Evolutionary conservation across 2,888 invertebrate species (phyloP), one percentile per base, ranked within the genome.

Genomic region (Stenichneumon culpator): DNA sequence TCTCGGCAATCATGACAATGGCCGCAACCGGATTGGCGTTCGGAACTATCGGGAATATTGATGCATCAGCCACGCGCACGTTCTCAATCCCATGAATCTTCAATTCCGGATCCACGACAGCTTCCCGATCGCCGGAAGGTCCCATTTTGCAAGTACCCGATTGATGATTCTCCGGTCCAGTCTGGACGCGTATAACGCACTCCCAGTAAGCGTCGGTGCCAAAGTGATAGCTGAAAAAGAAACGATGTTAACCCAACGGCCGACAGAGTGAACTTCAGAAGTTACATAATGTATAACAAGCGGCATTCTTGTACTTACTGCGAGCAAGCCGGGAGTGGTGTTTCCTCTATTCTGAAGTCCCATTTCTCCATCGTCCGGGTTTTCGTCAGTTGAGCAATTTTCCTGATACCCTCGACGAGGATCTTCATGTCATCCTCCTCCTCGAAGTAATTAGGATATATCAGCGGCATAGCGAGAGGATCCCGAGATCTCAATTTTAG

Each of bases 401-500:
- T 95, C 87, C 95, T 94, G 32, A 95, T 95, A 5, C 96, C 96
- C 82, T 96, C 96, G 67, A 96, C 92, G 89, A 96, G 92, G 0
- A 95, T 95, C 28, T 94, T 94, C 0, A 95, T 91, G 87, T 97
- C 97, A 75, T 95, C 95, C 85, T 95, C 94, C 70, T 96, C 95
- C 1, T 95, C 94, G 86, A 97, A 95, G 91, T 97, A 97, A 93
- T 97, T 97, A 0, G 97, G 97, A 89, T 96, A 95, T 81, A 97
- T 95, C 44, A 95, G 94, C 0, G 97, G 97, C 79, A 95, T 95
- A 19, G 96, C 95, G 79, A 95, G 94, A 0, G 97, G 97, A 93
- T 97, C 95, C 6, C 91, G 94, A 0, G 96, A 96, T 84, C 95
- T 94, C 6, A 98, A 94, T 88, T 95, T 95, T 65, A 98, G 90